phyloP scores from a whole-genome alignment of 2,113 vertebrate genomes.

The Sterrhoptilus dennistouni region DNA sequence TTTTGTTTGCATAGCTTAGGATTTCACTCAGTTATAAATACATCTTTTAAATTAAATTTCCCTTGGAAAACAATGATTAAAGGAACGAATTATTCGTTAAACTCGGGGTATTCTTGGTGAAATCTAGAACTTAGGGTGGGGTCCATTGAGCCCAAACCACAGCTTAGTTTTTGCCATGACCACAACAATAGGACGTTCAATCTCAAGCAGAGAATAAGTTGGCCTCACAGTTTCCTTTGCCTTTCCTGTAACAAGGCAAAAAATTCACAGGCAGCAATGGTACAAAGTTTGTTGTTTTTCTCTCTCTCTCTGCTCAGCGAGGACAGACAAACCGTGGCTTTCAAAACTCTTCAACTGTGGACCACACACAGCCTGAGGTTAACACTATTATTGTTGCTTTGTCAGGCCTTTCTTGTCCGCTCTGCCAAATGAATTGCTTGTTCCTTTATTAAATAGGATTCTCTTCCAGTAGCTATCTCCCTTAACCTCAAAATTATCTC shows the following conservation, averaged over 20 bases:
- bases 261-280: constrained; percentile 20
- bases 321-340: constrained; percentile 21
- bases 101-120: background rate
- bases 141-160: background rate
- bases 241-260: background rate
- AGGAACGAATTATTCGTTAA: background rate
- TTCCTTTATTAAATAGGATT: constrained; percentile 29
- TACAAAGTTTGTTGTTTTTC: background rate
- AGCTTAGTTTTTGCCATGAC: background rate
- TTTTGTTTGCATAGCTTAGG: constrained; percentile 36
- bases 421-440: constrained; percentile 18
- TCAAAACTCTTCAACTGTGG: constrained; percentile 38
- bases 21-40: constrained; percentile 37
- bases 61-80: constrained; percentile 31
- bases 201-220: background rate
- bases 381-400: constrained; percentile 32
- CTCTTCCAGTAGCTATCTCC: constrained; percentile 25
- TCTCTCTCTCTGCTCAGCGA: background rate
- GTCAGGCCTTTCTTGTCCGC: constrained; percentile 15
- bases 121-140: background rate
- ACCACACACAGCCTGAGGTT: constrained; percentile 66
- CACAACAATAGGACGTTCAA: constrained; percentile 10
- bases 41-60: constrained; percentile 48
- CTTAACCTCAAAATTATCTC: constrained; percentile 1
- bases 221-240: background rate